These are phyloP conservation scores for Sturmia bella DNA, from an alignment of 2,888 invertebrate species.

Conservation along the genomic window DNA sequence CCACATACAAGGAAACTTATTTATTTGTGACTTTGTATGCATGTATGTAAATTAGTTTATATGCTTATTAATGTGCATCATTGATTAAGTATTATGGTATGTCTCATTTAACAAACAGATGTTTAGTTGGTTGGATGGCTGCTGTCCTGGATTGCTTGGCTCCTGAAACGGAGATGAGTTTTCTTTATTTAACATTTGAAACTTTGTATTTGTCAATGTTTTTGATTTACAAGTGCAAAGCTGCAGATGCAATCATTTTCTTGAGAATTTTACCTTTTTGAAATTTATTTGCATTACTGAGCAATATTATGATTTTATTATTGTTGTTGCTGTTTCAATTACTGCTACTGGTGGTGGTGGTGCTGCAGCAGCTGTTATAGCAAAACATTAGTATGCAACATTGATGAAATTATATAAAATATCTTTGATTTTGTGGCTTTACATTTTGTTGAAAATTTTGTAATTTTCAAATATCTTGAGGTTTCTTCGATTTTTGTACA, in stretches of 20 bases:
- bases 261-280: constrained; percentile 43
- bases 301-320: constrained; percentile 31
- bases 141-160: constrained; percentile 2
- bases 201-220: constrained; percentile 34
- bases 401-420: constrained; percentile 58
- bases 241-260: constrained; percentile 55
- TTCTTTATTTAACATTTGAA: constrained; percentile 42
- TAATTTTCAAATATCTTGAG: constrained; percentile 63
- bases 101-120: constrained; percentile 61
- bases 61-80: not conserved
- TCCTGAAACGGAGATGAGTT: constrained; percentile 9
- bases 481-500: constrained; percentile 46
- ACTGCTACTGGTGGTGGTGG: no score
- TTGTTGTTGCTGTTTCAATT: constrained; percentile 6
- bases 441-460: constrained; percentile 54
- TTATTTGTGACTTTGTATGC: not conserved
- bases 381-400: constrained; percentile 58
- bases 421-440: constrained; percentile 71
- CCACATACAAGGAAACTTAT: not conserved
- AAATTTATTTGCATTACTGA: constrained; percentile 61
- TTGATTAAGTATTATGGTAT: constrained; percentile 52
- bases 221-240: constrained; percentile 53
- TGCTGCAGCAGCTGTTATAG: not conserved
- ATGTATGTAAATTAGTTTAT: not conserved
- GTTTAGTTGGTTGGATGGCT: constrained; percentile 37